Percentiles rank a stretch among this genome's conserved stretches.
Evolutionary conservation across 2,888 invertebrate species (phyloP).

Genomic region (Resseliella maxima): DNA sequence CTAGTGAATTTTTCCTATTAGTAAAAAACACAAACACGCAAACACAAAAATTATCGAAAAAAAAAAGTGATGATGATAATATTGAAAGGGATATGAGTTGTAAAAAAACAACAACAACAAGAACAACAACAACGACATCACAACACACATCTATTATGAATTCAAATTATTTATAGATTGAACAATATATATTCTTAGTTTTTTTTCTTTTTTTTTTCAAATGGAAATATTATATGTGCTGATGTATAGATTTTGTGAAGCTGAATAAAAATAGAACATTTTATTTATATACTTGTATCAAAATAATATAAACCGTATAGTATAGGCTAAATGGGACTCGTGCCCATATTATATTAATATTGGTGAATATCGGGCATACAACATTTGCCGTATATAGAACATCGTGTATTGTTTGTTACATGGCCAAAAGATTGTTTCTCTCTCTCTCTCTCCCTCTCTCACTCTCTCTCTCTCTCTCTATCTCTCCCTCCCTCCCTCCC

Average conservation of each 20-base stretch:
- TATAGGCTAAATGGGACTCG: neutral
- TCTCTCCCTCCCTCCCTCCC: too few species aligned
- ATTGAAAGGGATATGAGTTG: neutral
- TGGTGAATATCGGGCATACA: too few species aligned
- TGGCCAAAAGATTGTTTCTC: too few species aligned
- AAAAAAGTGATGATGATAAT: neutral
- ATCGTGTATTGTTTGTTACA: too few species aligned
- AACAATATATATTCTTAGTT: too few species aligned
- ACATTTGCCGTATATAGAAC: too few species aligned
- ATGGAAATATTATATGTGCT: constrained; percentile 16
- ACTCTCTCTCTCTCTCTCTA: too few species aligned
- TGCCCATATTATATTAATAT: neutral
- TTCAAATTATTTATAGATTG: constrained; percentile 25
- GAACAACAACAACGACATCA: neutral
- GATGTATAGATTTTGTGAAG: constrained; percentile 42
- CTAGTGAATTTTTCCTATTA: too few species aligned
- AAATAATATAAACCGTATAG: neutral
- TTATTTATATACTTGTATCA: constrained; percentile 49
- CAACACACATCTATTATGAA: constrained; percentile 7
- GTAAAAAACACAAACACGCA: too few species aligned
- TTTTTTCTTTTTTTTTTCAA: too few species aligned
- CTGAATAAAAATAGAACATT: constrained; percentile 17
- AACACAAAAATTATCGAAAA: neutral
- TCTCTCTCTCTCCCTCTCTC: too few species aligned
- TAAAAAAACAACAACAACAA: neutral